phyloP scores from a whole-genome alignment of 2,113 vertebrate genomes.

The Calonectris borealis region DNA sequence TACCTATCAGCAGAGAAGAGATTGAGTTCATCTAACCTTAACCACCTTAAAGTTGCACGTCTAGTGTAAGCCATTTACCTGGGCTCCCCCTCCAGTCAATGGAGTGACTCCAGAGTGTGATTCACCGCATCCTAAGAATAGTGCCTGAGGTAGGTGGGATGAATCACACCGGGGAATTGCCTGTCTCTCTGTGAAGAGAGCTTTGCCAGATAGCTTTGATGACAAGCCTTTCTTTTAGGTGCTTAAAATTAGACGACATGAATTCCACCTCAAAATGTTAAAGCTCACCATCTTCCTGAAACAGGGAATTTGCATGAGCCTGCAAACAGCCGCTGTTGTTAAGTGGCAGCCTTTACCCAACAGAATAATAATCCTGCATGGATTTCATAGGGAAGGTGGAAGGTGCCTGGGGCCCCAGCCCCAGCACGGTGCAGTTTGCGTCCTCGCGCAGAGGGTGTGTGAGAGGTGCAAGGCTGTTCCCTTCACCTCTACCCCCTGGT shows the following conservation, averaged over 20 bases:
- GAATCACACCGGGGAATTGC: conserved; percentile 28
- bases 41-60: neutral
- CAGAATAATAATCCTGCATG: neutral
- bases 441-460: neutral
- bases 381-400: neutral
- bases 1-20: neutral
- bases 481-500: fast-evolving
- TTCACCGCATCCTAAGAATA: conserved; percentile 1
- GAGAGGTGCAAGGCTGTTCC: neutral
- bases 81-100: neutral
- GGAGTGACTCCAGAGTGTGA: neutral
- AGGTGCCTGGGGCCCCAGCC: neutral
- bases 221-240: neutral
- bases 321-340: neutral
- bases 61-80: neutral
- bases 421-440: fast-evolving
- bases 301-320: neutral
- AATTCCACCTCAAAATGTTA: neutral
- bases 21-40: neutral
- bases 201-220: neutral
- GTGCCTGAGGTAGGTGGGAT: neutral
- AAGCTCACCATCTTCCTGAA: neutral
- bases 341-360: neutral
- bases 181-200: neutral
- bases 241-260: neutral